These are phyloP conservation scores for Ophion slaviceki DNA, from an alignment of 2,888 invertebrate species.

Conservation along the genomic window DNA sequence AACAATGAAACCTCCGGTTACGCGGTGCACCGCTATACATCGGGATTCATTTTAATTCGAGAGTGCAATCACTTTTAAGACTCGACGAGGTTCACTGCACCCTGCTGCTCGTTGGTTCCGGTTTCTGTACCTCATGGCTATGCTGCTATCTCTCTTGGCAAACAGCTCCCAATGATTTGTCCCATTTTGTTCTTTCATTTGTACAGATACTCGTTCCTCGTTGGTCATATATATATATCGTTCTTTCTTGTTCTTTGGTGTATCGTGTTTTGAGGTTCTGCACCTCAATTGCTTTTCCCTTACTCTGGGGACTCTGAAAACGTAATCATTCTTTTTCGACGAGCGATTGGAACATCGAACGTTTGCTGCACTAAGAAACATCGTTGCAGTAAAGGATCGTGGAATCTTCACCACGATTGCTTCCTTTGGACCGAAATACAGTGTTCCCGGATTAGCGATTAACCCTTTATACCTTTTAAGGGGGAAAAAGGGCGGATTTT, in stretches of 20 bases:
- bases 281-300: too few relatives aligned
- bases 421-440: too few relatives aligned
- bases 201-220: not conserved
- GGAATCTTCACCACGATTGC: too few relatives aligned
- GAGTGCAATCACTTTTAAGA: constrained; percentile 57
- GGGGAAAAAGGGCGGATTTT: too few relatives aligned
- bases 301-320: too few relatives aligned
- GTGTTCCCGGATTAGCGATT: too few relatives aligned
- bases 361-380: too few relatives aligned
- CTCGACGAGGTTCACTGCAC: constrained; percentile 27
- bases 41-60: constrained; percentile 60
- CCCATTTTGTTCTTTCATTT: constrained; percentile 13
- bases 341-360: too few relatives aligned
- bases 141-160: constrained; percentile 20
- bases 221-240: not conserved
- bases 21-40: constrained; percentile 42
- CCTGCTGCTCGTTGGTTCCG: not conserved
- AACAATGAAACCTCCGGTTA: constrained; percentile 54
- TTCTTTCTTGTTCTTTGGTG: not conserved
- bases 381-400: too few relatives aligned
- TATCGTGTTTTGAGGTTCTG: too few relatives aligned
- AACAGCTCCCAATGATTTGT: constrained; percentile 45
- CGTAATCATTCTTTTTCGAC: too few relatives aligned
- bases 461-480: too few relatives aligned
- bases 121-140: constrained; percentile 11